phyloP scores from a whole-genome alignment of 2,888 invertebrate genomes.

The Mesorhabditis spiculigera region DNA sequence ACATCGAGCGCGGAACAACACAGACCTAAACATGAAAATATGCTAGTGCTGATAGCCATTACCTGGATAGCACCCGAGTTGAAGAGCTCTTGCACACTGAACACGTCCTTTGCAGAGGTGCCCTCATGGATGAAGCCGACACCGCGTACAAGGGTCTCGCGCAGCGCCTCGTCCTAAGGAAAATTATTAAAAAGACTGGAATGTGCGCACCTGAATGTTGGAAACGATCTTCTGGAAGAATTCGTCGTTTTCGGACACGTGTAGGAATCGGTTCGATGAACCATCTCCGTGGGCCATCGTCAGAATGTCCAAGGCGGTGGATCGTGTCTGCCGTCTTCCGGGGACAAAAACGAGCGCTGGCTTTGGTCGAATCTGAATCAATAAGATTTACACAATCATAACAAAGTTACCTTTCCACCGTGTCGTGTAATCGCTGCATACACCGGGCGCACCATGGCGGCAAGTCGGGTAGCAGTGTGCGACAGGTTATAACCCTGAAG shows the following conservation, averaged over 20 bases:
- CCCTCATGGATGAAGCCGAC: constrained; percentile 98
- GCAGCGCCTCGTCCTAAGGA: constrained; percentile 81
- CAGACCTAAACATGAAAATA: constrained; percentile 70
- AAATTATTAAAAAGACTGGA: constrained; percentile 55
- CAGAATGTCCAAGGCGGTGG: constrained; percentile 91
- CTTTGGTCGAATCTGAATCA: constrained; percentile 64
- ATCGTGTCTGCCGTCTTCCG: constrained; percentile 55
- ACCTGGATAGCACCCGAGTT: constrained; percentile 80
- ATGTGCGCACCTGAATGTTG: constrained; percentile 69
- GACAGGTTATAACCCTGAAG: constrained; percentile 95
- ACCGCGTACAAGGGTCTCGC: constrained; percentile 86
- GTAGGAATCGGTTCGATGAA: constrained; percentile 81
- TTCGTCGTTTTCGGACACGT: constrained; percentile 60
- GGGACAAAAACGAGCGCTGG: constrained; percentile 88
- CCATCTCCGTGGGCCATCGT: constrained; percentile 88
- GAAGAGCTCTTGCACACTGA: constrained; percentile 86
- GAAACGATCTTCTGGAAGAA: constrained; percentile 65
- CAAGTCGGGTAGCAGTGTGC: constrained; percentile 89
- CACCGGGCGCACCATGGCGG: constrained; percentile 95
- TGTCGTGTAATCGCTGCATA: constrained; percentile 67
- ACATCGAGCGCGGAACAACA: constrained; percentile 84
- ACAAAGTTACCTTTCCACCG: constrained; percentile 62
- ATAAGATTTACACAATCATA: no score
- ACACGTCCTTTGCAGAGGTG: constrained; percentile 76
- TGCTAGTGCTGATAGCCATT: background rate